phyloP scores from a whole-genome alignment of 2,113 vertebrate genomes.

The Syngnathus floridae region DNA sequence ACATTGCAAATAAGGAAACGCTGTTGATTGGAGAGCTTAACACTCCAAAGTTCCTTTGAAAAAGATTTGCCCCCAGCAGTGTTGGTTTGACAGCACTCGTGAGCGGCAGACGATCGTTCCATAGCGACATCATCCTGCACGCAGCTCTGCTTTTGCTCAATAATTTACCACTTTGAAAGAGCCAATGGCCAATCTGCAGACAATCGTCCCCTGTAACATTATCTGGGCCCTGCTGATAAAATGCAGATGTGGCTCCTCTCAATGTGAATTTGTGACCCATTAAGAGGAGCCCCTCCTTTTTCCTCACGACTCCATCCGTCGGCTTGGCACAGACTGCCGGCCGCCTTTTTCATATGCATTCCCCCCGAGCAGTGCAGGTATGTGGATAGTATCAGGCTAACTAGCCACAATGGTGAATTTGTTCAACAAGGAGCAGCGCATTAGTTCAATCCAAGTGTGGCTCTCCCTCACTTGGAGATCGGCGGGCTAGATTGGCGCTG shows the following conservation, averaged over 20 bases:
- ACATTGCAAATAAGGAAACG: neutral
- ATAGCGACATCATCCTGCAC: conserved; percentile 43
- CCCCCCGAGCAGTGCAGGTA: conserved; percentile 68
- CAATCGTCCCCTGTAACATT: conserved; percentile 95
- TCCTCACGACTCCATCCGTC: conserved; percentile 60
- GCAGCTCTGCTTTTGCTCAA: conserved; percentile 88
- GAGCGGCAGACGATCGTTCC: conserved; percentile 41
- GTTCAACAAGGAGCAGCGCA: conserved; percentile 67
- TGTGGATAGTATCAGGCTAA: conserved; percentile 69
- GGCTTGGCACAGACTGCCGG: conserved; percentile 73
- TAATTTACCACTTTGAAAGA: conserved; percentile 90
- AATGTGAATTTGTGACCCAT: conserved; percentile 93
- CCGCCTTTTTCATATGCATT: conserved; percentile 58
- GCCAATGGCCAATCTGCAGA: conserved; percentile 91
- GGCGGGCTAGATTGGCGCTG: conserved; percentile 54
- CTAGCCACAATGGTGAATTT: conserved; percentile 69
- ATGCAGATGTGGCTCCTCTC: conserved; percentile 93
- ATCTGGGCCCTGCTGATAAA: conserved; percentile 97
- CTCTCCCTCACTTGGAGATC: conserved; percentile 64
- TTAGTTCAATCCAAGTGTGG: conserved; percentile 66
- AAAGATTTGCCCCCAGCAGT: conserved; percentile 29
- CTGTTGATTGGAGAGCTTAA: neutral
- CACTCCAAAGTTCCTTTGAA: conserved; percentile 1
- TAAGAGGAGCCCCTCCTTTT: conserved; percentile 78
- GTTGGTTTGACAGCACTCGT: conserved; percentile 62